phyloP scores from a whole-genome alignment of 1,140 invertebrate genomes.

The Holotrichia oblita region DNA sequence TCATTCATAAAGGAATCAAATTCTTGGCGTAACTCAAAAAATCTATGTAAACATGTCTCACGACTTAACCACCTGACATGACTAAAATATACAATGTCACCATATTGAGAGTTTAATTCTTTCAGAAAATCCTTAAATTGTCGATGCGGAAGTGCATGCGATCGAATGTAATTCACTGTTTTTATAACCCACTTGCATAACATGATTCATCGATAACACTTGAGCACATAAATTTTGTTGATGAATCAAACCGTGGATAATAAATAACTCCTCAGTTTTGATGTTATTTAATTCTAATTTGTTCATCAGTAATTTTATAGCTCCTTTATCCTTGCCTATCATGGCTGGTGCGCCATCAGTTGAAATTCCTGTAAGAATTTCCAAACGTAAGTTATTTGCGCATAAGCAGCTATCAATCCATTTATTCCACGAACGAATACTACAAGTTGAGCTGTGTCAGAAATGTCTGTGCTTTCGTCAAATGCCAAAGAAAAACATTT shows the following conservation, averaged over 20 bases:
- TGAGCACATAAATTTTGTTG: constrained; percentile 52
- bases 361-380: constrained; percentile 51
- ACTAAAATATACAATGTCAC: constrained; percentile 53
- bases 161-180: constrained; percentile 57
- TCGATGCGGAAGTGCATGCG: constrained; percentile 52
- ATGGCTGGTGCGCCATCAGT: constrained; percentile 57
- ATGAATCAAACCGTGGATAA: constrained; percentile 58
- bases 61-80: constrained; percentile 54
- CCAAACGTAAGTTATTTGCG: constrained; percentile 41
- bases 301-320: constrained; percentile 51
- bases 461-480: constrained; percentile 57
- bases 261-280: constrained; percentile 44
- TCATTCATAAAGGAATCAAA: constrained; percentile 47
- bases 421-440: constrained; percentile 56
- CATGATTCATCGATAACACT: constrained; percentile 52
- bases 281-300: constrained; percentile 42
- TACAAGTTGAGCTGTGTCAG: constrained; percentile 50
- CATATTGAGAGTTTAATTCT: constrained; percentile 54
- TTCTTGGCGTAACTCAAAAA: constrained; percentile 42
- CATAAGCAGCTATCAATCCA: constrained; percentile 43
- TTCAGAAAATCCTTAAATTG: constrained; percentile 57
- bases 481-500: constrained; percentile 56
- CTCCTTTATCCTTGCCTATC: constrained; percentile 52
- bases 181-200: constrained; percentile 55
- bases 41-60: constrained; percentile 52